A percentile compares a stretch with the other conserved stretches of the same genome.
Conservation (phyloP, 2,797 vertebrate genomes). For the Poecilia velifera region DNA sequence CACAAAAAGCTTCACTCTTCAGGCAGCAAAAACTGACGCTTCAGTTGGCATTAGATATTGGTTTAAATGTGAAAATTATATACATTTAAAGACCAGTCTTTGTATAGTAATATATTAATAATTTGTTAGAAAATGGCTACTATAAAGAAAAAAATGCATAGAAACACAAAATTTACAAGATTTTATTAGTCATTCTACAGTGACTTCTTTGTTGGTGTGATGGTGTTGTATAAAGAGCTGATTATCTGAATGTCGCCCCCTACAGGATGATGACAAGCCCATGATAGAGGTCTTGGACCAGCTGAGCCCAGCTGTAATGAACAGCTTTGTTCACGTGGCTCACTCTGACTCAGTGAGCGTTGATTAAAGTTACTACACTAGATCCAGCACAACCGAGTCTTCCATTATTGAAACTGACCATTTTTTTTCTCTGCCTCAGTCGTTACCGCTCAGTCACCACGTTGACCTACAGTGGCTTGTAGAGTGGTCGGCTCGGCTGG, state of each 20-base stretch:
- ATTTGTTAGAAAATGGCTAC: neutral
- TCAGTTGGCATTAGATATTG: neutral
- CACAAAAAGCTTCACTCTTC: neutral
- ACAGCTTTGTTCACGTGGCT: slow-evolving; percentile 96
- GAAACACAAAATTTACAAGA: slow-evolving; percentile 11
- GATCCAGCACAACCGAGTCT: neutral
- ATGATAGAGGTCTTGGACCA: slow-evolving; percentile 99
- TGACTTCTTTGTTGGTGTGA: slow-evolving; percentile 48
- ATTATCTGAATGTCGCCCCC: slow-evolving; percentile 51
- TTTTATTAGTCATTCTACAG: slow-evolving; percentile 14
- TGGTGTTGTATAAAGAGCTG: slow-evolving; percentile 57
- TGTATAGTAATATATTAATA: neutral
- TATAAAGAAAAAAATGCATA: neutral
- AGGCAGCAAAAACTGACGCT: neutral
- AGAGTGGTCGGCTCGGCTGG: slow-evolving; percentile 95
- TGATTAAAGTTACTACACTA: neutral
- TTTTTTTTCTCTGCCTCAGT: slow-evolving; percentile 69
- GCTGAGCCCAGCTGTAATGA: slow-evolving; percentile 93
- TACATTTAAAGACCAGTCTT: neutral
- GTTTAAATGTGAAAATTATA: neutral
- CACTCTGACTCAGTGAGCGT: slow-evolving; percentile 90
- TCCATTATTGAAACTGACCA: slow-evolving; percentile 53
- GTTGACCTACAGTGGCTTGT: slow-evolving; percentile 98
- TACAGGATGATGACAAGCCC: slow-evolving; percentile 95
- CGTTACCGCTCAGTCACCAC: slow-evolving; percentile 89